These are phyloP conservation scores for Pecten maximus DNA, from an alignment of 2,888 invertebrate species.

Conservation along the genomic window DNA sequence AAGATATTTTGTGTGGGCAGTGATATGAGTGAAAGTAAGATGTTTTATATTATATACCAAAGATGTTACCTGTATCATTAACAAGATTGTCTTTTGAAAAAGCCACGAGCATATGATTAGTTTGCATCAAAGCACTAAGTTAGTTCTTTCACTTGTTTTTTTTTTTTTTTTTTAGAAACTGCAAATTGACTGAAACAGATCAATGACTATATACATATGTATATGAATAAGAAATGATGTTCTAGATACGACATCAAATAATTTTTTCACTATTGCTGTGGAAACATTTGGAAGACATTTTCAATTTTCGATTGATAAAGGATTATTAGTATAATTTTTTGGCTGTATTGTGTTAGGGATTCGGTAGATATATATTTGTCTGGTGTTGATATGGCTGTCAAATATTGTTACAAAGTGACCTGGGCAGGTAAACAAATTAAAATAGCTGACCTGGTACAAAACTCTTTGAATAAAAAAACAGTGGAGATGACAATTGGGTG, in stretches of 20 bases:
- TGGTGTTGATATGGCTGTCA: not conserved
- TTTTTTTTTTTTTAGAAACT: too few relatives aligned
- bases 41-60: not conserved
- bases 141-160: too few relatives aligned
- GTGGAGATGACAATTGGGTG: not conserved
- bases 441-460: not conserved
- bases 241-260: not conserved
- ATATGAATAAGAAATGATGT: not conserved
- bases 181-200: conserved; percentile 2
- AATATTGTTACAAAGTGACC: conserved; percentile 29
- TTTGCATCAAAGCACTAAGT: not conserved
- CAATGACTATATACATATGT: too few relatives aligned
- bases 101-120: not conserved
- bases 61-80: not conserved
- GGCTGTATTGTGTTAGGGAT: not conserved
- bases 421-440: conserved; percentile 32
- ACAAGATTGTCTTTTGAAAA: not conserved
- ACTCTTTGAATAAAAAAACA: not conserved
- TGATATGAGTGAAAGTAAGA: not conserved
- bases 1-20: not conserved
- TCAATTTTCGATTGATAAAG: not conserved
- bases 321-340: not conserved
- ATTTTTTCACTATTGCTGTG: not conserved
- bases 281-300: not conserved
- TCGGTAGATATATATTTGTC: not conserved